Conservation (phyloP, 2,113 vertebrate genomes). For the Prochilodus magdalenae region DNA sequence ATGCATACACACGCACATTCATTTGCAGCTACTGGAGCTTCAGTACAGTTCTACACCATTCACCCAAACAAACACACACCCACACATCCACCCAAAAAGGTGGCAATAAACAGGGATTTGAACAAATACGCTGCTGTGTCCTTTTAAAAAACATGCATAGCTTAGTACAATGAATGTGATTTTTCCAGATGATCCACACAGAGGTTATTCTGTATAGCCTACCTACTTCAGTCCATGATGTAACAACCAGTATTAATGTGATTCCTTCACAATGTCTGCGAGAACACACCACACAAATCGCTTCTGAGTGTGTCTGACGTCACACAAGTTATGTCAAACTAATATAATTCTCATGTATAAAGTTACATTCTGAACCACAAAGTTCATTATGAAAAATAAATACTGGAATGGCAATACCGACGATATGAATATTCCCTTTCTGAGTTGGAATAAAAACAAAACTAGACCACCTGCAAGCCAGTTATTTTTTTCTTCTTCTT, state of each 20-base stretch:
- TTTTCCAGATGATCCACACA: constrained; percentile 45
- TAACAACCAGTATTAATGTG: constrained; percentile 34
- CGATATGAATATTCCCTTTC: constrained; percentile 73
- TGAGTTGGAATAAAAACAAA: constrained; percentile 56
- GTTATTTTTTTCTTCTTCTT: constrained; percentile 3
- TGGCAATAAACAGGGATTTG: constrained; percentile 66
- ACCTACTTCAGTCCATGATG: constrained; percentile 46
- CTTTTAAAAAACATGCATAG: constrained; percentile 77
- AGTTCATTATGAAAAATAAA: constrained; percentile 95
- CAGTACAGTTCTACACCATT: background rate
- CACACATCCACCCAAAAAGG: constrained; percentile 68
- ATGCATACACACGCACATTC: background rate
- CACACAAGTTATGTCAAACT: constrained; percentile 80
- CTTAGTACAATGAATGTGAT: constrained; percentile 68
- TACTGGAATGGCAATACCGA: constrained; percentile 91
- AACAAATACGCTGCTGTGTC: constrained; percentile 63
- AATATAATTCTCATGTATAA: constrained; percentile 91
- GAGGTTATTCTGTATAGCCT: constrained; percentile 55
- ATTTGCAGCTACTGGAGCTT: background rate
- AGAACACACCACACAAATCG: constrained; percentile 37
- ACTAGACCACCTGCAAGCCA: constrained; percentile 33
- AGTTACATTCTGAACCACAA: constrained; percentile 97
- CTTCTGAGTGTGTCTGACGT: constrained; percentile 58
- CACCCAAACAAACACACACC: constrained; percentile 21
- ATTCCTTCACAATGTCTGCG: constrained; percentile 31